These are phyloP conservation scores for Merops nubicus DNA, from an alignment of 2,113 vertebrate species.

Conservation along the genomic window DNA sequence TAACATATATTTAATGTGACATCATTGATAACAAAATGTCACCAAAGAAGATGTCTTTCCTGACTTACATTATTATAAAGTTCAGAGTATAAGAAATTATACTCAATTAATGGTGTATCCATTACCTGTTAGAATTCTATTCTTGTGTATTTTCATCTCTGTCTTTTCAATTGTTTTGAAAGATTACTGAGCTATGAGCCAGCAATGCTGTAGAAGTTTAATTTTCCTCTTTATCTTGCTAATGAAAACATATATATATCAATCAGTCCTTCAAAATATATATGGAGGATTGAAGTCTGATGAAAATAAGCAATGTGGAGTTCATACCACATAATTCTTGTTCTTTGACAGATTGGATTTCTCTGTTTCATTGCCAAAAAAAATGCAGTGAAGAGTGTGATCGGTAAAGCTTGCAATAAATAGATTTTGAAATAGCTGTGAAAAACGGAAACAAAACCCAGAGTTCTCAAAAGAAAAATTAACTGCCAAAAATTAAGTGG, in stretches of 20 bases:
- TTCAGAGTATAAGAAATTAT: not conserved
- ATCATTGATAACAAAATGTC: not conserved
- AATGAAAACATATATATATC: not conserved
- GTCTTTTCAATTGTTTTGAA: not conserved
- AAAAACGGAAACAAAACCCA: not conserved
- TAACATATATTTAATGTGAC: not conserved
- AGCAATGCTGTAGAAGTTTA: not conserved
- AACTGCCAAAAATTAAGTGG: not conserved
- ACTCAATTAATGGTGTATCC: not conserved
- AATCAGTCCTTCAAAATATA: not conserved
- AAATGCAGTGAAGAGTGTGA: not conserved
- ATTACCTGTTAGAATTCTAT: not conserved
- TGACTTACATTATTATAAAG: not conserved
- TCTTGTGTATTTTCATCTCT: not conserved
- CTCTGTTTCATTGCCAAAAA: not conserved
- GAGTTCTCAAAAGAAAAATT: not conserved
- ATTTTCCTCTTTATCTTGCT: not conserved
- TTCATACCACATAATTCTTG: not conserved
- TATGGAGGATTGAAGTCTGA: not conserved
- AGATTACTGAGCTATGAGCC: not conserved
- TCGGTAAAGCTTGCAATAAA: not conserved
- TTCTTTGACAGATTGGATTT: not conserved
- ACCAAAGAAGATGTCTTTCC: not conserved
- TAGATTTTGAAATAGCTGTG: not conserved
- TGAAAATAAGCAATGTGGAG: not conserved